A percentile compares a stretch with the other conserved stretches of the same genome.
phyloP scores from a whole-genome alignment of 2,113 vertebrate genomes.

The Corythoichthys haematopterus region DNA sequence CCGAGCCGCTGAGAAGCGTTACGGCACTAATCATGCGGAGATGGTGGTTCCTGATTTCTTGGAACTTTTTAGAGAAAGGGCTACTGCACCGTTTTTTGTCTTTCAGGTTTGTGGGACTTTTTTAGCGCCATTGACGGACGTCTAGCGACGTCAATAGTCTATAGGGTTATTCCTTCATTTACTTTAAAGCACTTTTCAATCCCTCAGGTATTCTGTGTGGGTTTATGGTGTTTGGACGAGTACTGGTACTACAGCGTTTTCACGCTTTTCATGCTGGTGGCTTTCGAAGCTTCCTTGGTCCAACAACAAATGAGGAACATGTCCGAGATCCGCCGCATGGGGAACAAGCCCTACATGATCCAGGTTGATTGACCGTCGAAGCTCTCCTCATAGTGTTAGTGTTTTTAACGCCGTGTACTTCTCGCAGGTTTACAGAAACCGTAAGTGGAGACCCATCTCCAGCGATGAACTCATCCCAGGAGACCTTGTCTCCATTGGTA shows the following conservation, averaged over 20 bases:
- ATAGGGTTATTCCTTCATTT: not conserved
- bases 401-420: not conserved
- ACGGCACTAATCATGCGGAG: constrained; percentile 87
- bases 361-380: constrained; percentile 71
- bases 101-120: constrained; percentile 79
- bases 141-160: too few species aligned
- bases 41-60: constrained; percentile 96
- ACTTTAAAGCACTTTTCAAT: not conserved
- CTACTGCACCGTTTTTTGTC: constrained; percentile 93
- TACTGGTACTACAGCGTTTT: constrained; percentile 99
- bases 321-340: constrained; percentile 92
- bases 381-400: not conserved
- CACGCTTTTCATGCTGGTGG: constrained; percentile 95
- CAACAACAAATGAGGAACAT: constrained; percentile 97
- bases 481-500: constrained; percentile 90
- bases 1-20: constrained; percentile 81
- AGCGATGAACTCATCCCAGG: constrained; percentile 91
- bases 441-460: constrained; percentile 91
- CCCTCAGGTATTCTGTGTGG: constrained; percentile 89
- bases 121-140: too few species aligned
- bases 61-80: constrained; percentile 90
- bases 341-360: constrained; percentile 91
- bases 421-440: constrained; percentile 86
- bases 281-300: constrained; percentile 92
- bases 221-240: constrained; percentile 94